Conservation (phyloP, 2,797 vertebrate species). For the Crypturellus tataupa region DNA sequence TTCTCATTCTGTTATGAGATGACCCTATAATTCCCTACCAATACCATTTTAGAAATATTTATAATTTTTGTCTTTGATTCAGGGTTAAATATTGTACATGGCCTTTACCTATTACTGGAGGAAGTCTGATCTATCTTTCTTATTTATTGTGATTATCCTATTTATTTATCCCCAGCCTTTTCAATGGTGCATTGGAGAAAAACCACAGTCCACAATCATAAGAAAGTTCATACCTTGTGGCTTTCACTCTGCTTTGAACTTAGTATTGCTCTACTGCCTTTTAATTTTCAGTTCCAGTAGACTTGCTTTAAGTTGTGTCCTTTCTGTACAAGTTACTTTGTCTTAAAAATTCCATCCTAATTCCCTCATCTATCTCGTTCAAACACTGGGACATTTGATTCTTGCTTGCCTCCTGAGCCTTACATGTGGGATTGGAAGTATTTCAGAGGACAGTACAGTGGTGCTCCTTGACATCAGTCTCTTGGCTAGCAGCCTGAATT, state of each 20-base stretch:
- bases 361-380: neutral
- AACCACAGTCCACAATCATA: neutral
- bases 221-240: neutral
- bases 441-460: neutral
- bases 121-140: too few species aligned
- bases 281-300: neutral
- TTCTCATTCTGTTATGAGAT: too few species aligned
- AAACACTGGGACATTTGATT: neutral
- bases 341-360: neutral
- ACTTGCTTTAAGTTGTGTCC: neutral
- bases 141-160: too few species aligned
- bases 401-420: neutral
- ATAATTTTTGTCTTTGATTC: too few species aligned
- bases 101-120: too few species aligned
- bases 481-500: rapidly evolving
- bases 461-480: neutral
- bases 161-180: too few species aligned
- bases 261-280: neutral
- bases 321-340: neutral
- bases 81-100: too few species aligned
- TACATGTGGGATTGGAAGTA: neutral
- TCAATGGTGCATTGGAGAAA: neutral
- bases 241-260: neutral
- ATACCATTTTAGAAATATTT: too few species aligned
- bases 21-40: too few species aligned